Evolutionary conservation across 2,797 vertebrate genomes (phyloP).

Genomic region (Knipowitschia caucasica): DNA sequence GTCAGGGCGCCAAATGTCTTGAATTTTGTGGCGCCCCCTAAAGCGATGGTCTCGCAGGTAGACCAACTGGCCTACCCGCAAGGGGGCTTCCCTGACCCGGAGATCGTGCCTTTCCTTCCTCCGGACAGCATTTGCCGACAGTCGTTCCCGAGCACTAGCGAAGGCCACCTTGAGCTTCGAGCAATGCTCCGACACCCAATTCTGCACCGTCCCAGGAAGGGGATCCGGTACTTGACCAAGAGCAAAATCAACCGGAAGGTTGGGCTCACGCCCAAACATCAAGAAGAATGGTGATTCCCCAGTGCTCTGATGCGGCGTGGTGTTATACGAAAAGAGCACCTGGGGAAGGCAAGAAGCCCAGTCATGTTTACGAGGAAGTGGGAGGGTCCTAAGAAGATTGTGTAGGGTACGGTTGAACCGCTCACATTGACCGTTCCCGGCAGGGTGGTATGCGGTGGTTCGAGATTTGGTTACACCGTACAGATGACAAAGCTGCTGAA

Average conservation of each 20-base stretch:
- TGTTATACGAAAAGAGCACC: too few relatives aligned
- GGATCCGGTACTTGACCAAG: too few relatives aligned
- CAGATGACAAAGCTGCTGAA: not conserved
- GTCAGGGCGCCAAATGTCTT: not conserved
- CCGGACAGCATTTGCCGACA: not conserved
- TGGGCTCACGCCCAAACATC: too few relatives aligned
- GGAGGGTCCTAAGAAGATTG: too few relatives aligned
- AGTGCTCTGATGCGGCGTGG: too few relatives aligned
- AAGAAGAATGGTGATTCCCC: too few relatives aligned
- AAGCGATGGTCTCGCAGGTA: not conserved
- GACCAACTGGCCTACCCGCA: not conserved
- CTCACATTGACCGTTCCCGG: too few relatives aligned
- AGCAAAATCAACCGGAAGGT: too few relatives aligned
- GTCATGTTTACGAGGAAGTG: too few relatives aligned
- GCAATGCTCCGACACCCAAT: not conserved
- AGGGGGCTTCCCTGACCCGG: not conserved
- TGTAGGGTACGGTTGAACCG: too few relatives aligned
- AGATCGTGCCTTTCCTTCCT: not conserved
- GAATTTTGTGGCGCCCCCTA: not conserved
- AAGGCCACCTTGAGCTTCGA: not conserved
- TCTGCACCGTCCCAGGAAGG: not conserved
- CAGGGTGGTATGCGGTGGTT: not conserved
- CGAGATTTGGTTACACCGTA: not conserved
- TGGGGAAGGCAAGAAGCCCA: too few relatives aligned
- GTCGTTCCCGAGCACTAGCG: not conserved